phyloP scores from a whole-genome alignment of 2,888 invertebrate species.

The Cephonodes hylas region DNA sequence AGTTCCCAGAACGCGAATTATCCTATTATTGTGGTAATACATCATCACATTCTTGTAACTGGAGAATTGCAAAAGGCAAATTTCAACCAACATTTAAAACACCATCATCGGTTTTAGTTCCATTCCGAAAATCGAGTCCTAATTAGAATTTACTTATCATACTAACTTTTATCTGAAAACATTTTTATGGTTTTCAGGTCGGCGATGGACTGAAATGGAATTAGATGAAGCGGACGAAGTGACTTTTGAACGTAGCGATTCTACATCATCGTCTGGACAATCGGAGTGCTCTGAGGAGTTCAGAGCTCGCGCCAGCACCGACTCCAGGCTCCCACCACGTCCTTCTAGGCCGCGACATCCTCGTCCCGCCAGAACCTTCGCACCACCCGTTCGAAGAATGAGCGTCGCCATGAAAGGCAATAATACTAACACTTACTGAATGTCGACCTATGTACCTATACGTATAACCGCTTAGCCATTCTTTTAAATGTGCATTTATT shows the following conservation, averaged over 20 bases:
- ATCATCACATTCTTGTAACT: not conserved
- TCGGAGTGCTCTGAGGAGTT: slow-evolving; percentile 78
- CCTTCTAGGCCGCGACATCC: slow-evolving; percentile 81
- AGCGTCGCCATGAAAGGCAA: slow-evolving; percentile 89
- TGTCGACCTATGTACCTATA: too few species aligned
- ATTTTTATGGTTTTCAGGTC: slow-evolving; percentile 56
- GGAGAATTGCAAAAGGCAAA: not conserved
- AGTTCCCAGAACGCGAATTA: too few species aligned
- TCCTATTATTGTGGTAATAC: too few species aligned
- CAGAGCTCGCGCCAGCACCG: slow-evolving; percentile 88
- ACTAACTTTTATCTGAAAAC: too few species aligned
- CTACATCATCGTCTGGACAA: slow-evolving; percentile 63
- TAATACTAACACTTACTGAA: slow-evolving; percentile 74
- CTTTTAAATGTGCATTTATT: not conserved
- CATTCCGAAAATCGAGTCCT: too few species aligned
- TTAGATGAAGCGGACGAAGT: slow-evolving; percentile 82
- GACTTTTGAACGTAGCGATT: slow-evolving; percentile 57
- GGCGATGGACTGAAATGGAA: slow-evolving; percentile 84
- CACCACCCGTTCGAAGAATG: slow-evolving; percentile 85
- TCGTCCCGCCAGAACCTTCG: slow-evolving; percentile 60
- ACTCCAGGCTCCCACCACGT: slow-evolving; percentile 79
- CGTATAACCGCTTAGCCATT: not conserved
- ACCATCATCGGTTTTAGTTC: too few species aligned
- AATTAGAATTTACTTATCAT: too few species aligned
- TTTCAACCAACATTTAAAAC: not conserved